Evolutionary conservation across 2,888 invertebrate genomes (phyloP), one percentile per base, ranked within the genome.

Genomic region (Hirtodrosophila cameraria): DNA sequence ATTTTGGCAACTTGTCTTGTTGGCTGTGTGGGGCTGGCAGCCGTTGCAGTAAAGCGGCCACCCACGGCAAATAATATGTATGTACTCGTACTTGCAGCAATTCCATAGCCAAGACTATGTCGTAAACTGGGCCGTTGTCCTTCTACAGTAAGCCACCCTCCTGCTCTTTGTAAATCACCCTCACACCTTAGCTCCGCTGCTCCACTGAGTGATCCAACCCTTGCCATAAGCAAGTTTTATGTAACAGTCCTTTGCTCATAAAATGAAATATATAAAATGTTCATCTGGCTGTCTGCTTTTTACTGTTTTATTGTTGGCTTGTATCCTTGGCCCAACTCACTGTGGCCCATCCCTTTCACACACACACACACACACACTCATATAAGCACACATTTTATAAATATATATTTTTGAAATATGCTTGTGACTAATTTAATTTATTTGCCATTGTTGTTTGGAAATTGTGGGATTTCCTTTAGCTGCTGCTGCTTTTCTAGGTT

Each of bases 351-450:
- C 58, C 41, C 45, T 42, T 16, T 28, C 38, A 16, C 55, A 31
- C 58, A 38, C 20, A 28, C 27, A 30, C 35, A 20, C 25, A 31
- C 16, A 35, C 25, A 59, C 55, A 8, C 43, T 57, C 59, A 54
- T 61, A 62, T 52, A 59, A 12, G 62, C 45, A 63, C 55, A 54
- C 43, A 58, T 50, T 49, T 31, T 36, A 11, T 38, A 30, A 45
- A 31, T 33, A 59, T 38, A 58, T 48, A 45, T 78, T 77, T 79
- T 71, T 84, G 79, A 84, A 84, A 82, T 84, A 82, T 84, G 85
- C 62, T 82, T 84, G 82, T 74, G 79, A 82, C 82, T 84, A 84
- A 82, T 84, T 82, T 82, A 84, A 82, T 82, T 82, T 82, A 82
- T 82, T 84, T 82, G 79, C 69, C 64, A 72, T 82, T 82, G 81